These are phyloP conservation scores for Drosophila nigrodunni DNA, from an alignment of 1,140 invertebrate genomes.

Conservation along the genomic window DNA sequence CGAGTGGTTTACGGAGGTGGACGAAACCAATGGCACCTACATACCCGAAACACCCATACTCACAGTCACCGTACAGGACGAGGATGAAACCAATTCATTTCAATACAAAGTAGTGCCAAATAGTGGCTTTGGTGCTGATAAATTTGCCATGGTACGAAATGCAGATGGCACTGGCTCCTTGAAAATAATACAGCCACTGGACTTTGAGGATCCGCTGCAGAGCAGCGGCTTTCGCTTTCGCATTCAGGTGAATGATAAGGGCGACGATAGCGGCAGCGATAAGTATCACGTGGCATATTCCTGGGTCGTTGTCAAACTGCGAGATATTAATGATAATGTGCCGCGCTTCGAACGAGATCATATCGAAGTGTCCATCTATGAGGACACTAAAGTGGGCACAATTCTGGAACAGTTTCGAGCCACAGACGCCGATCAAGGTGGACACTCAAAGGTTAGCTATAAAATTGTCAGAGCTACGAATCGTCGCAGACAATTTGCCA, in stretches of 20 bases:
- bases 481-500: conserved; percentile 87
- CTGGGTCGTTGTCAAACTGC: conserved; percentile 87
- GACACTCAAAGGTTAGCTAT: conserved; percentile 86
- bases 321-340: conserved; percentile 88
- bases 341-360: conserved; percentile 87
- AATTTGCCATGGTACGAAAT: conserved; percentile 89
- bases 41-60: conserved; percentile 88
- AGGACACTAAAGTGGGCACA: conserved; percentile 88
- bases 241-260: conserved; percentile 86
- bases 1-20: conserved; percentile 88
- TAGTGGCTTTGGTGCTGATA: conserved; percentile 88
- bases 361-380: conserved; percentile 88
- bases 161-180: conserved; percentile 88
- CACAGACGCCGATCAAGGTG: conserved; percentile 87
- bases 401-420: conserved; percentile 88
- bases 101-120: conserved; percentile 86
- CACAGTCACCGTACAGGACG: conserved; percentile 88
- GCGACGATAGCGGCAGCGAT: conserved; percentile 86
- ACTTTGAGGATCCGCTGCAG: conserved; percentile 87
- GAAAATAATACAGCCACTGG: conserved; percentile 88
- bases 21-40: conserved; percentile 87
- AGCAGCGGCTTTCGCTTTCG: conserved; percentile 87
- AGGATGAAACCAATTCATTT: conserved; percentile 88
- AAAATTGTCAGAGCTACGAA: conserved; percentile 87
- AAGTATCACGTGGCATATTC: conserved; percentile 88